A percentile compares a stretch with the other conserved stretches of the same genome.
Conservation (phyloP, 2,113 vertebrate genomes). For the Ammodytes dubius region DNA sequence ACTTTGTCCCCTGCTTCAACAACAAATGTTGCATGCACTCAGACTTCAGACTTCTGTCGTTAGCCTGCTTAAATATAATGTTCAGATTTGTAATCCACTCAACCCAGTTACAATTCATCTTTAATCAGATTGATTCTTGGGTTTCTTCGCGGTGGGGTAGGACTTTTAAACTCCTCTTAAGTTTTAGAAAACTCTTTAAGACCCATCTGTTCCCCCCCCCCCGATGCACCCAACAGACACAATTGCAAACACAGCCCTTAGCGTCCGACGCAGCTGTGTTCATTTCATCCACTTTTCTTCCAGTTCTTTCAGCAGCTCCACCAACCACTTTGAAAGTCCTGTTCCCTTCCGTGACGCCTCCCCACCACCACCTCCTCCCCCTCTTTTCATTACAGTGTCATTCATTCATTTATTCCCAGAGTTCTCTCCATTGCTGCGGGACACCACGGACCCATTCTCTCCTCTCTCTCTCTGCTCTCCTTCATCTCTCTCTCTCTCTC, state of each 20-base stretch:
- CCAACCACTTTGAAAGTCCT: conserved; percentile 53
- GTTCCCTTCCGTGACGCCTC: conserved; percentile 28
- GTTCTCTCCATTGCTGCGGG: conserved; percentile 49
- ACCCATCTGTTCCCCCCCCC: background rate
- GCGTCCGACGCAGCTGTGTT: conserved; percentile 28
- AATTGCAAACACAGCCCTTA: conserved; percentile 7
- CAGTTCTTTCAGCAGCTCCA: conserved; percentile 33
- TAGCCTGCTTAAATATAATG: background rate
- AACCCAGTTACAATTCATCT: too few species aligned
- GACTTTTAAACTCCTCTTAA: conserved; percentile 1
- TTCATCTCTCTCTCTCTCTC: conserved; percentile 46
- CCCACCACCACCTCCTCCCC: conserved; percentile 38
- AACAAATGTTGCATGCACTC: background rate
- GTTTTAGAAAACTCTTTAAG: conserved; percentile 25
- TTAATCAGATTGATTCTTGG: background rate
- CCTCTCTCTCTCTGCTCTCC: too few species aligned
- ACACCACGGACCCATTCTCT: conserved; percentile 45
- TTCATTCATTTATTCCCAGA: conserved; percentile 67
- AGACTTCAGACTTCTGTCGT: background rate
- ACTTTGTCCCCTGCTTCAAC: background rate
- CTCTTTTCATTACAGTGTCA: conserved; percentile 72
- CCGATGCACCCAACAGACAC: conserved; percentile 6
- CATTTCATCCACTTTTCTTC: conserved; percentile 47
- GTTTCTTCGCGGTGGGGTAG: background rate
- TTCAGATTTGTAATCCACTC: background rate